phyloP scores from a whole-genome alignment of 2,888 invertebrate species.

The Agrilus cyanescens region DNA sequence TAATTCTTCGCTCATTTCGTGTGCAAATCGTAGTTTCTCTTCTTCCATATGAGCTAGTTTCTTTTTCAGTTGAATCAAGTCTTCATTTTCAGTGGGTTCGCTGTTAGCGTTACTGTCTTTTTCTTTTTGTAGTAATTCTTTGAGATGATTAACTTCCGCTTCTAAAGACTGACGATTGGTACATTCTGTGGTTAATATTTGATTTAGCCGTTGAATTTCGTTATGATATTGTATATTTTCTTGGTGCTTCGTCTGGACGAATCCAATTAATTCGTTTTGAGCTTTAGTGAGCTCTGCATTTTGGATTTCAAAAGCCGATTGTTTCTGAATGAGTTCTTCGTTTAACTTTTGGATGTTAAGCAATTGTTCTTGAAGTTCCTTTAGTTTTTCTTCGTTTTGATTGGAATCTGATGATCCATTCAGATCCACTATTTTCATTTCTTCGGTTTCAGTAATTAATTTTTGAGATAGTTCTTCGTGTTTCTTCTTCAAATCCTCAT shows the following conservation, averaged over 20 bases:
- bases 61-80: conserved; percentile 2
- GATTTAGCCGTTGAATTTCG: conserved; percentile 70
- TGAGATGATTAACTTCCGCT: conserved; percentile 2
- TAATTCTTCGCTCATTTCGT: conserved; percentile 9
- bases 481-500: conserved; percentile 29
- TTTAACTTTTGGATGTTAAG: neutral
- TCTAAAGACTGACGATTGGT: conserved; percentile 38
- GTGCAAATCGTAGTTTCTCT: neutral
- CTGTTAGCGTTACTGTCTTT: conserved; percentile 19
- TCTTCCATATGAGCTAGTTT: conserved; percentile 1
- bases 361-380: neutral
- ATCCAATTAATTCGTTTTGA: conserved; percentile 57
- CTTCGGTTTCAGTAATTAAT: conserved; percentile 13
- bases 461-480: conserved; percentile 16
- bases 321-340: conserved; percentile 8
- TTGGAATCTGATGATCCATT: conserved; percentile 1
- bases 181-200: conserved; percentile 39
- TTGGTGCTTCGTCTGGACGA: conserved; percentile 70
- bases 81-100: conserved; percentile 17
- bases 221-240: conserved; percentile 75
- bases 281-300: conserved; percentile 39
- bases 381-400: neutral
- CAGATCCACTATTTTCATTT: conserved; percentile 17
- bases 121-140: conserved; percentile 12
- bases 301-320: conserved; percentile 18